Base-by-base conservation (phyloP, 1,140 invertebrate species). In the Caenorhabditis inopinata region DNA sequence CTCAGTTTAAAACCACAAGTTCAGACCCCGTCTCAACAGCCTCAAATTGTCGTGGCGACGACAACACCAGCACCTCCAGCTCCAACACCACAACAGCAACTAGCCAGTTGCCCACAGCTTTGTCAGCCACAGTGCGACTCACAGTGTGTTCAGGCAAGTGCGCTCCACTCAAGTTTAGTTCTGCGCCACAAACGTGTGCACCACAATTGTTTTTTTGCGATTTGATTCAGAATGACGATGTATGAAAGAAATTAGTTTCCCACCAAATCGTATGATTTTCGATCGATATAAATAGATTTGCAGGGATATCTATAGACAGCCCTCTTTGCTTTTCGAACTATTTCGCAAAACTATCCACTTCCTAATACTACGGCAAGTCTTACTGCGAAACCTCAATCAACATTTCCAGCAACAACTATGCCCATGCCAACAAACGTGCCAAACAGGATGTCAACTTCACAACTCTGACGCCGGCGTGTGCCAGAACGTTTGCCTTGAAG, bases 141-240 rank as follows among this genome's bases (percentile, higher is more conserved):
- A 1, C 49, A 78, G 47, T 78, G 76, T 68, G 38, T 78, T 78
- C 76, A 78, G 76, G 49, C 49, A 78, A 51, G 58, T 68, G 9
- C 7, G 11, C 48, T 2, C 38, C 6, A 42, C 14, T 42, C 38
- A 14, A 42, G 14, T 7, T 42, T 14, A 42, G 14, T 14, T 42
- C 14, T 7, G 38, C 38, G 38, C 38, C n/a, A n/a, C n/a, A n/a
- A n/a, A n/a, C n/a, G n/a, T n/a, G n/a, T n/a, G n/a, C n/a, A n/a
- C n/a, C n/a, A n/a, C n/a, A n/a, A n/a, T n/a, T n/a, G n/a, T n/a
- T n/a, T n/a, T n/a, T n/a, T n/a, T n/a, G n/a, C n/a, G n/a, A n/a
- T n/a, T n/a, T n/a, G n/a, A n/a, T n/a, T n/a, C n/a, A n/a, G n/a
- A n/a, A n/a, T n/a, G n/a, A n/a, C n/a, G n/a, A n/a, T n/a, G n/a